These are phyloP conservation scores for Tholera decimalis DNA, from an alignment of 2,888 invertebrate species.

Conservation along the genomic window DNA sequence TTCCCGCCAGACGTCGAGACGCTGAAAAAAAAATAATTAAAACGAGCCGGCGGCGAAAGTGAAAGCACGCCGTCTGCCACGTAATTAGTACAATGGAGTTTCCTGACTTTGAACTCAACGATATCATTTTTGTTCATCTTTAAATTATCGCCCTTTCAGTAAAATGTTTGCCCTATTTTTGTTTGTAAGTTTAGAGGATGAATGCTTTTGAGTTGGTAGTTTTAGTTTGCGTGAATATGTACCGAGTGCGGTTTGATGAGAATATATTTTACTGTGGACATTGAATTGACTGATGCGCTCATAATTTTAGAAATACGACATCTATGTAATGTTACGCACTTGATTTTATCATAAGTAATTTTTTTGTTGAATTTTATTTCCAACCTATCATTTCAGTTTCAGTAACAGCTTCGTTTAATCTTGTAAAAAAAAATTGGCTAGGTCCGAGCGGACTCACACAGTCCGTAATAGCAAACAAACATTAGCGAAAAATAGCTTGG, in stretches of 20 bases:
- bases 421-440: too few species aligned
- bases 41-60: constrained; percentile 89
- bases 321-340: neutral
- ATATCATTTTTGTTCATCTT: constrained; percentile 86
- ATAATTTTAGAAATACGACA: neutral
- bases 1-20: constrained; percentile 91
- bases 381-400: too few species aligned
- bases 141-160: constrained; percentile 68
- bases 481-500: too few species aligned
- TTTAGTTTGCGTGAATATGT: neutral
- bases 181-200: constrained; percentile 51
- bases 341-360: too few species aligned
- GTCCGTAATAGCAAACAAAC: too few species aligned
- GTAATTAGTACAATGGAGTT: constrained; percentile 91
- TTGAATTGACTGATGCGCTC: neutral
- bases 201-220: constrained; percentile 11
- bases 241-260: neutral
- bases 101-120: constrained; percentile 91
- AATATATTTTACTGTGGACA: neutral
- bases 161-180: constrained; percentile 67
- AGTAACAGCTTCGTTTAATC: too few species aligned
- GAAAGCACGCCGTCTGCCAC: constrained; percentile 91
- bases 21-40: constrained; percentile 91
- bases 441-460: too few species aligned
- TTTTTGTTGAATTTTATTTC: too few species aligned